phyloP scores from a whole-genome alignment of 2,888 invertebrate genomes.

The Oligia fasciuncula region DNA sequence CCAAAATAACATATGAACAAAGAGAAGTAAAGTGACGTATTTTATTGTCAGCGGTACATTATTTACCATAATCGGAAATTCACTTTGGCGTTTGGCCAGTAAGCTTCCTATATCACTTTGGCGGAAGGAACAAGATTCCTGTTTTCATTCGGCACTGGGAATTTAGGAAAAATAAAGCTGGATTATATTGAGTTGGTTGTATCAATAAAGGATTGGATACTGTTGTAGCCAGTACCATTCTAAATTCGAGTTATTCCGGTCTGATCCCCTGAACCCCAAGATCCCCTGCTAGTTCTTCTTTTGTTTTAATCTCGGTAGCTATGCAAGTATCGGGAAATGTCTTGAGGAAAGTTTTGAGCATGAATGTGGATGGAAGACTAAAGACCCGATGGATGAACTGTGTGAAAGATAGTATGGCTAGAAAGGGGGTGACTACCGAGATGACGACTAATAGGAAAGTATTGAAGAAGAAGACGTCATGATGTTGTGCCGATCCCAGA shows the following conservation, averaged over 20 bases:
- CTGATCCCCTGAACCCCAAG: too few relatives aligned
- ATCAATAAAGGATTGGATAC: not conserved
- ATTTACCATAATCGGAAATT: constrained; percentile 82
- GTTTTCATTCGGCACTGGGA: constrained; percentile 39
- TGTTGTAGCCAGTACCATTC: not conserved
- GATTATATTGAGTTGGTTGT: constrained; percentile 16
- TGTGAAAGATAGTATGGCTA: not conserved
- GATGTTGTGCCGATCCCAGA: not conserved
- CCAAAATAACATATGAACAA: constrained; percentile 62
- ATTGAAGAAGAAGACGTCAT: not conserved
- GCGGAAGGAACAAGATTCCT: constrained; percentile 60
- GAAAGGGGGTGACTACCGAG: not conserved
- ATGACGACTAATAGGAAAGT: not conserved
- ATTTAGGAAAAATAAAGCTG: constrained; percentile 39
- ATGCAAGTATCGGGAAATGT: not conserved
- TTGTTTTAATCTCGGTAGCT: too few relatives aligned
- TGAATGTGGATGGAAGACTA: not conserved
- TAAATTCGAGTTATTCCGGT: not conserved
- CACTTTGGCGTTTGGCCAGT: constrained; percentile 81
- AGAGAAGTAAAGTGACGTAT: constrained; percentile 61
- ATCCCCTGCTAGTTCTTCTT: too few relatives aligned
- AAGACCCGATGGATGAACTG: not conserved
- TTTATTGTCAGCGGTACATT: constrained; percentile 69
- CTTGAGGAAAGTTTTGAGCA: not conserved
- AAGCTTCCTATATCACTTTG: constrained; percentile 71